A percentile compares a stretch with the other conserved stretches of the same genome.
These are phyloP conservation scores for Muscicapa adusta DNA, from an alignment of 2,113 vertebrate genomes.

Conservation along the genomic window DNA sequence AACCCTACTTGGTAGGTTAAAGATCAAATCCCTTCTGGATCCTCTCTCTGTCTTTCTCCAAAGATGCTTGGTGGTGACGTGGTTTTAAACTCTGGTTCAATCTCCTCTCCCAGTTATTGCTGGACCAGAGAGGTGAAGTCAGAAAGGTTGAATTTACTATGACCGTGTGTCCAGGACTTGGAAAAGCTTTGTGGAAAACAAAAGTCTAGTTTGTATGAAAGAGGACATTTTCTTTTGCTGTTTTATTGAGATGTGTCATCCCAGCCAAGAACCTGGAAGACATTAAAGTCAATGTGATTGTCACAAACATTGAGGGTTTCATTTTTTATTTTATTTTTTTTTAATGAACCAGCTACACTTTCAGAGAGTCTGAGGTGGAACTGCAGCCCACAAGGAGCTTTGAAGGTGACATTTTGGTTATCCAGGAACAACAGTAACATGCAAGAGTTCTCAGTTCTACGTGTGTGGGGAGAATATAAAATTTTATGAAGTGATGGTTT, in stretches of 20 bases:
- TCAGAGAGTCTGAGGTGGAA: neutral
- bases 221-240: conserved; percentile 32
- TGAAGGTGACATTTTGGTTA: conserved; percentile 37
- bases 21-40: conserved; percentile 17
- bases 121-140: neutral
- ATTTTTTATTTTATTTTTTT: neutral
- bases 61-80: neutral
- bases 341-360: neutral
- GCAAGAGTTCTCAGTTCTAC: conserved; percentile 1
- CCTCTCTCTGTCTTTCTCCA: neutral
- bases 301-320: conserved; percentile 8
- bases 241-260: neutral
- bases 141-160: conserved; percentile 16
- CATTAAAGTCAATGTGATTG: conserved; percentile 39
- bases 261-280: conserved; percentile 52
- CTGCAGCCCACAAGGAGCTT: neutral
- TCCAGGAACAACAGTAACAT: conserved; percentile 24
- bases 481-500: conserved; percentile 37
- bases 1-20: conserved; percentile 14
- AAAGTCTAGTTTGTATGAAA: conserved; percentile 46
- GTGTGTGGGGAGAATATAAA: conserved; percentile 4
- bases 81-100: neutral
- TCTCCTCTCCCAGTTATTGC: neutral
- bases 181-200: conserved; percentile 32
- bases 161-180: neutral